Conservation (phyloP, 2,888 invertebrate genomes). For the Tanytarsus gracilentus region DNA sequence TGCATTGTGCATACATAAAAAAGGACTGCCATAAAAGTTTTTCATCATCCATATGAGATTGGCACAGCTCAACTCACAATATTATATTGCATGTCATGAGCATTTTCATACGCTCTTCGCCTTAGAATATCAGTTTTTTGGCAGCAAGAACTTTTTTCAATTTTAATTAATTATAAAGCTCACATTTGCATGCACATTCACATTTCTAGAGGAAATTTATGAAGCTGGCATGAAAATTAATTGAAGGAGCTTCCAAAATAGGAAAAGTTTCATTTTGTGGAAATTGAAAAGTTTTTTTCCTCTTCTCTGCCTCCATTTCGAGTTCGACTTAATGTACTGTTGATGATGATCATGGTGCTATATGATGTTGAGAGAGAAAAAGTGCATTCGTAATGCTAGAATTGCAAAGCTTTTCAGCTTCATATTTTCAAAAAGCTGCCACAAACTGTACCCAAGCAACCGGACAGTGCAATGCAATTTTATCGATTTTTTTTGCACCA, state of each 20-base stretch:
- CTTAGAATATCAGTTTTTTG: too few species aligned
- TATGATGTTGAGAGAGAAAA: too few species aligned
- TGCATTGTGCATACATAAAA: too few species aligned
- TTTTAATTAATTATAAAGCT: constrained; percentile 14
- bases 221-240: neutral
- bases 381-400: too few species aligned
- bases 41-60: too few species aligned
- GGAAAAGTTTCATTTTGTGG: neutral
- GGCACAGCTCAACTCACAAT: too few species aligned
- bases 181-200: neutral
- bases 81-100: too few species aligned
- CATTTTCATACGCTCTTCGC: too few species aligned
- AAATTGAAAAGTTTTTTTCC: neutral
- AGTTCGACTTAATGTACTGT: neutral
- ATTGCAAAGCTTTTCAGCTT: too few species aligned
- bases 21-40: too few species aligned
- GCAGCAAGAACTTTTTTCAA: neutral
- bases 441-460: neutral
- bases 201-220: neutral
- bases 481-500: constrained; percentile 1
- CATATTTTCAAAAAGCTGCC: too few species aligned
- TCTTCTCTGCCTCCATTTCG: neutral
- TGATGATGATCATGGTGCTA: too few species aligned
- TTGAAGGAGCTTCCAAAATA: neutral
- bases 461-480: constrained; percentile 1